phyloP scores from a whole-genome alignment of 1,140 invertebrate species.

The Cotesia typhae region DNA sequence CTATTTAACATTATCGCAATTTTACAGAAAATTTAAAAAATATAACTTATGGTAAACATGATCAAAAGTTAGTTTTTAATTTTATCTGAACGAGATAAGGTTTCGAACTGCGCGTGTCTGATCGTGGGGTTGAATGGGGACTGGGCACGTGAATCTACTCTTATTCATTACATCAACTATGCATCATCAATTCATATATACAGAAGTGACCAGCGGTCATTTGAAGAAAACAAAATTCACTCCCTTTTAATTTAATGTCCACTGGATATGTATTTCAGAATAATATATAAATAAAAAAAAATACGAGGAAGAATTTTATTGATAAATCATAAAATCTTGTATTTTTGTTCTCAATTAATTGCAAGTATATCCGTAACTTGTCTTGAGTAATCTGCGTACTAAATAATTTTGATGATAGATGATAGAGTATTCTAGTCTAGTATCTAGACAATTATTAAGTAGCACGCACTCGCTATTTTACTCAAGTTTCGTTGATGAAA shows the following conservation, averaged over 20 bases:
- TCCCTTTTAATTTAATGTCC: background rate
- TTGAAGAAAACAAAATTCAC: background rate
- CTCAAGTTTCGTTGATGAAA: conserved; percentile 31
- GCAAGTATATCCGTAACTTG: background rate
- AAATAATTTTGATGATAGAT: conserved; percentile 11
- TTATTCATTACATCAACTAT: conserved; percentile 30
- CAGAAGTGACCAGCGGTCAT: conserved; percentile 44
- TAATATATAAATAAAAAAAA: background rate
- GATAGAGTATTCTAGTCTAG: background rate
- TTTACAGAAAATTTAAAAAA: too few relatives aligned
- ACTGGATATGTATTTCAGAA: background rate
- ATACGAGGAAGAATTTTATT: background rate
- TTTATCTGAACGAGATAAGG: background rate
- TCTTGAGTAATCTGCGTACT: background rate
- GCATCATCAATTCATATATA: conserved; percentile 40
- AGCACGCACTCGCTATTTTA: conserved; percentile 9
- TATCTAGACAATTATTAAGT: background rate
- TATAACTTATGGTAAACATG: too few relatives aligned
- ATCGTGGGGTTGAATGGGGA: conserved; percentile 35
- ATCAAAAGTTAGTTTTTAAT: background rate
- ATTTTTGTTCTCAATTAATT: background rate
- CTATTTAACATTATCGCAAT: too few relatives aligned
- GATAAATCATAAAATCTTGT: background rate
- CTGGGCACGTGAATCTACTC: conserved; percentile 29
- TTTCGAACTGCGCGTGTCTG: background rate